phyloP scores from a whole-genome alignment of 2,797 vertebrate species.

The Sitta carolinensis region DNA sequence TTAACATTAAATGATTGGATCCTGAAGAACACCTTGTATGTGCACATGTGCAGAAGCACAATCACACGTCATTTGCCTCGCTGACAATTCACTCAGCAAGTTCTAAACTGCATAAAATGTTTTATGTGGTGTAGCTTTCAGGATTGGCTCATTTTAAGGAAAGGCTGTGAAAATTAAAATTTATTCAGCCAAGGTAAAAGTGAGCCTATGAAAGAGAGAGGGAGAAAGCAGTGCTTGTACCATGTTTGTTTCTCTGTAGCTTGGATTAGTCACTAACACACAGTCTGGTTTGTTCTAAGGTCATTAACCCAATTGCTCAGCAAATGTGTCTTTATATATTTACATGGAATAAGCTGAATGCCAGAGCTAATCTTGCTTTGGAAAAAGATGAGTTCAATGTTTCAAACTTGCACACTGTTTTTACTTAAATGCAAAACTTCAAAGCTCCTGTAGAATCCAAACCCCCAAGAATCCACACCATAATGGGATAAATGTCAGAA shows the following conservation, averaged over 20 bases:
- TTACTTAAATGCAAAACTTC: neutral
- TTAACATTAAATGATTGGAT: neutral
- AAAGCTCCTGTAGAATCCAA: neutral
- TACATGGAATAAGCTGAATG: neutral
- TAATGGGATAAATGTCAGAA: neutral
- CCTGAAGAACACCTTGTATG: neutral
- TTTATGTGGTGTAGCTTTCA: neutral
- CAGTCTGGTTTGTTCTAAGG: neutral
- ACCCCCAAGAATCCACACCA: neutral
- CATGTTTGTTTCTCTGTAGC: neutral
- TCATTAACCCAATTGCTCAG: neutral
- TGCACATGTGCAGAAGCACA: neutral
- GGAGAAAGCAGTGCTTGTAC: neutral
- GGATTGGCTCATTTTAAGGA: neutral
- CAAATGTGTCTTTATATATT: neutral
- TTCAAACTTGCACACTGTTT: neutral
- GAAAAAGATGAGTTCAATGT: neutral
- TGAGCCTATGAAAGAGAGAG: neutral
- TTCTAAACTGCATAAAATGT: neutral
- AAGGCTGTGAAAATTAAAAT: neutral
- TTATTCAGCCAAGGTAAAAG: neutral
- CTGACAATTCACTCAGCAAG: neutral
- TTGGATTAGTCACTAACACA: neutral
- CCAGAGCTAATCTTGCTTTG: neutral
- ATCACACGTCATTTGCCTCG: accelerated